phyloP scores from a whole-genome alignment of 2,797 vertebrate genomes.

The Danio tinwini region DNA sequence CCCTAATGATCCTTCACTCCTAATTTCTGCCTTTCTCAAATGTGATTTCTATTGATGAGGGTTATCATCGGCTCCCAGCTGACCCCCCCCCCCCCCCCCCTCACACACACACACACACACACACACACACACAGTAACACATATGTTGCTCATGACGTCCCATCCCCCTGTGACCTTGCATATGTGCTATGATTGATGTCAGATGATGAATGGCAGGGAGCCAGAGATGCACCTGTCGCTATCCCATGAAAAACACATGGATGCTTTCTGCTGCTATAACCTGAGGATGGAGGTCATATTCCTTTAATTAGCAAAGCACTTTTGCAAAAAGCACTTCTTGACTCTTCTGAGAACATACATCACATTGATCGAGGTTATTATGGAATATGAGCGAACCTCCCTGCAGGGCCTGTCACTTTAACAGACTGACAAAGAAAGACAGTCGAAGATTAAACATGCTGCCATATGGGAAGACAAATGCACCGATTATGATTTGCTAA shows the following conservation, averaged over 20 bases:
- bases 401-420: slow-evolving; percentile 14
- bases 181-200: slow-evolving; percentile 40
- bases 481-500: slow-evolving; percentile 9
- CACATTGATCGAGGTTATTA: slow-evolving; percentile 50
- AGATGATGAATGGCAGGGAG: slow-evolving; percentile 32
- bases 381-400: slow-evolving; percentile 9
- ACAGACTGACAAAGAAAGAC: slow-evolving; percentile 15
- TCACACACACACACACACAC: too few species aligned
- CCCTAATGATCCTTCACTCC: slow-evolving; percentile 7
- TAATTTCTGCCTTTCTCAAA: slow-evolving; percentile 6
- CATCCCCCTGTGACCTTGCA: slow-evolving; percentile 29
- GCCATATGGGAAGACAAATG: slow-evolving; percentile 35
- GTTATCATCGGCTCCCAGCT: slow-evolving; percentile 49
- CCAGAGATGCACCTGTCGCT: slow-evolving; percentile 48
- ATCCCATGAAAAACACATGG: slow-evolving; percentile 11
- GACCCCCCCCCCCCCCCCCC: too few species aligned
- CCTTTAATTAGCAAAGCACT: slow-evolving; percentile 45
- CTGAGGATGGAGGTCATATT: slow-evolving; percentile 48
- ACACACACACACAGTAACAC: slow-evolving; percentile 44
- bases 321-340: slow-evolving; percentile 2
- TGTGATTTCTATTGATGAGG: slow-evolving; percentile 59
- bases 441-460: slow-evolving; percentile 29
- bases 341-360: slow-evolving; percentile 36
- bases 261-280: slow-evolving; percentile 15
- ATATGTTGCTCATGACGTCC: slow-evolving; percentile 36